Evolutionary conservation across 2,888 invertebrate genomes (phyloP).

Genomic region (Ditula angustiorana): DNA sequence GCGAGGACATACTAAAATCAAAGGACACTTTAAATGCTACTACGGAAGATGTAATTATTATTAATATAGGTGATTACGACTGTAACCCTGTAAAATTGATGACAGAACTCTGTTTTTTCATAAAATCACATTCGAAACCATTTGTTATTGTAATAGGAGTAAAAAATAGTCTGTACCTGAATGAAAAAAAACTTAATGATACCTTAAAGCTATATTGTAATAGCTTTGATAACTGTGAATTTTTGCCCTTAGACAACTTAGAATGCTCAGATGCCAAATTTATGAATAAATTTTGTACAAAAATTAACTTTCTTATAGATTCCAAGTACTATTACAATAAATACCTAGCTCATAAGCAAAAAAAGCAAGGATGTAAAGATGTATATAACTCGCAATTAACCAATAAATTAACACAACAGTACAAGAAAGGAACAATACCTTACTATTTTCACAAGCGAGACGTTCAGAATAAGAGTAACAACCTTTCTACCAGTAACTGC

Average conservation of each 20-base stretch:
- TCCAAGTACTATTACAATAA: neutral
- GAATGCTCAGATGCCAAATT: neutral
- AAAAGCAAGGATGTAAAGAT: no score
- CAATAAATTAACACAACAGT: no score
- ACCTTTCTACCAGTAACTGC: no score
- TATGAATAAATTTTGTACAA: neutral
- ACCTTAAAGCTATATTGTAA: neutral
- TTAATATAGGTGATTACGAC: neutral
- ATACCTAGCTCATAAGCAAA: neutral
- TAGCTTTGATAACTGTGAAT: neutral
- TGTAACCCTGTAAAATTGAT: neutral
- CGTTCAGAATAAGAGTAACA: no score
- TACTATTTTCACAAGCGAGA: no score
- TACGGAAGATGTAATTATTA: neutral
- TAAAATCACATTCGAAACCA: neutral
- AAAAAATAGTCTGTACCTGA: neutral
- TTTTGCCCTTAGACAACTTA: neutral
- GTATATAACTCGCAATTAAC: no score
- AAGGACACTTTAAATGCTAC: neutral
- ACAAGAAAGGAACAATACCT: no score
- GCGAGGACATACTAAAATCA: neutral
- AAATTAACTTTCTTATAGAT: neutral
- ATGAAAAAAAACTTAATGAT: neutral
- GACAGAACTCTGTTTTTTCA: neutral
- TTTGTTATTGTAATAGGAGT: neutral